phyloP scores from a whole-genome alignment of 2,797 vertebrate genomes.

The Silurus aristotelis region DNA sequence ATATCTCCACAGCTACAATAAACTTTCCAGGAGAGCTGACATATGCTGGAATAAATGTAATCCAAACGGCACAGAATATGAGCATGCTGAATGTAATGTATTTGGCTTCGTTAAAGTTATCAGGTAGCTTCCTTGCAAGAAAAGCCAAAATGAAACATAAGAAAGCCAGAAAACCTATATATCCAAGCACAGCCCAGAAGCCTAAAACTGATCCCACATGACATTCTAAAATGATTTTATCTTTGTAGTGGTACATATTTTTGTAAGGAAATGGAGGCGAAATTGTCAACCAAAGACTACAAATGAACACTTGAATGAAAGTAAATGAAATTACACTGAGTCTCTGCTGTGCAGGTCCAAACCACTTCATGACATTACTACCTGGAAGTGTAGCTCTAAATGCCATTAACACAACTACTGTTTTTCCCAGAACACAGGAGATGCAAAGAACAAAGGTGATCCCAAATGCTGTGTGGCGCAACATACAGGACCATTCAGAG shows the following conservation, averaged over 20 bases:
- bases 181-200: slow-evolving; percentile 75
- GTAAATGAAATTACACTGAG: slow-evolving; percentile 72
- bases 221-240: slow-evolving; percentile 75
- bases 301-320: slow-evolving; percentile 72
- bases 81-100: slow-evolving; percentile 79
- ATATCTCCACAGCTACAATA: slow-evolving; percentile 77
- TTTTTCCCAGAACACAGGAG: slow-evolving; percentile 76
- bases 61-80: slow-evolving; percentile 77
- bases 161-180: slow-evolving; percentile 71
- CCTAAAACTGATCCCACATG: slow-evolving; percentile 68
- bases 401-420: slow-evolving; percentile 75
- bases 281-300: slow-evolving; percentile 70
- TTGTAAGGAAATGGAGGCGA: slow-evolving; percentile 71
- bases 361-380: slow-evolving; percentile 72
- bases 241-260: slow-evolving; percentile 67
- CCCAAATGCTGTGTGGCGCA: slow-evolving; percentile 76
- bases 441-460: slow-evolving; percentile 77
- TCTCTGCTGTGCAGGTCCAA: slow-evolving; percentile 74
- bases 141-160: slow-evolving; percentile 75
- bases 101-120: slow-evolving; percentile 76
- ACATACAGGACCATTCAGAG: slow-evolving; percentile 78
- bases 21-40: slow-evolving; percentile 79
- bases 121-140: slow-evolving; percentile 71
- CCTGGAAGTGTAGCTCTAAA: slow-evolving; percentile 74
- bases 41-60: slow-evolving; percentile 78